Percentiles rank a stretch among this genome's conserved stretches.
Conservation (phyloP, 2,888 invertebrate genomes). For the Eilema griseolum region DNA sequence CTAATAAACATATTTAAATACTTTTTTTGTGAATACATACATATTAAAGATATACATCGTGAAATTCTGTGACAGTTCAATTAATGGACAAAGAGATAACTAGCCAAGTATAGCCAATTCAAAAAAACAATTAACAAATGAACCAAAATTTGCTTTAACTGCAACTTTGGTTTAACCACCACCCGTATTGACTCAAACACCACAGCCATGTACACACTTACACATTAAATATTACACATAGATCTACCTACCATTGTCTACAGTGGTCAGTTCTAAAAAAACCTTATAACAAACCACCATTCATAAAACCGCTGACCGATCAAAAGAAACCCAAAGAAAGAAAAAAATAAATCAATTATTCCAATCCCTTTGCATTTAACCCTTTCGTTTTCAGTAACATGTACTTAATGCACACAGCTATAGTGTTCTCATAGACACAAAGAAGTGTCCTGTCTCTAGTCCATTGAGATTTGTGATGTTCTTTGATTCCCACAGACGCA, state of each 20-base stretch:
- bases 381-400: conserved; percentile 57
- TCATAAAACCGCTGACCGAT: conserved; percentile 48
- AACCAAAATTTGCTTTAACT: too few species aligned
- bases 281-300: conserved; percentile 37
- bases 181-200: background rate
- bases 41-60: too few species aligned
- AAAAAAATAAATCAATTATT: conserved; percentile 50
- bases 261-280: conserved; percentile 27
- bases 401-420: conserved; percentile 65
- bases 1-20: too few species aligned
- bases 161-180: too few species aligned
- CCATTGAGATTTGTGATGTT: conserved; percentile 65
- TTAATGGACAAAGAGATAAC: too few species aligned
- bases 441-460: conserved; percentile 66
- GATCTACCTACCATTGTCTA: background rate
- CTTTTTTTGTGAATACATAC: too few species aligned
- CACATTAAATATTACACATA: background rate
- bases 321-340: conserved; percentile 31
- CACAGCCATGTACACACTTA: background rate
- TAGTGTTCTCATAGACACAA: conserved; percentile 69
- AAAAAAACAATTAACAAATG: too few species aligned
- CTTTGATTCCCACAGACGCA: conserved; percentile 57
- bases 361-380: conserved; percentile 46
- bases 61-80: too few species aligned
- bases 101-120: too few species aligned